A percentile compares a stretch with the other conserved stretches of the same genome.
Evolutionary conservation across 1,140 invertebrate species (phyloP).

Genomic region (Platyscapa corneri): DNA sequence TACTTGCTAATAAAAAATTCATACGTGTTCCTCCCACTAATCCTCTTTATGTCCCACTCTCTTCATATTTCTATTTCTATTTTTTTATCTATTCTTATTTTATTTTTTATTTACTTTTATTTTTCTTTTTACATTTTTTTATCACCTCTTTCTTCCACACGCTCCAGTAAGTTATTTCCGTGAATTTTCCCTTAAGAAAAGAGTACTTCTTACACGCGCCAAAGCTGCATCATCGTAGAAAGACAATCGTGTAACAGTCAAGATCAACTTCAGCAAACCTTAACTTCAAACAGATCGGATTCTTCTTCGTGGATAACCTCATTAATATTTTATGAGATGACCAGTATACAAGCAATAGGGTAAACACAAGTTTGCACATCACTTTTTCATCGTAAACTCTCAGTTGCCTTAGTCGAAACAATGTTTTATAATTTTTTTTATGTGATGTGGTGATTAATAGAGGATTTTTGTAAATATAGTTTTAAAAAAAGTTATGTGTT

Average conservation of each 20-base stretch:
- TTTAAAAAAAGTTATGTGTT: too few relatives aligned
- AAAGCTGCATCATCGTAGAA: background rate
- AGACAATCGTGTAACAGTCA: background rate
- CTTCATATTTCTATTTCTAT: background rate
- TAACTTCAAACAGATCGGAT: background rate
- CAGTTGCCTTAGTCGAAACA: background rate
- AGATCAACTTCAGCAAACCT: background rate
- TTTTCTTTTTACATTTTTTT: background rate
- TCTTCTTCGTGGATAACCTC: conserved; percentile 21
- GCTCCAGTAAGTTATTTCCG: background rate
- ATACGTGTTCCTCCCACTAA: too few relatives aligned
- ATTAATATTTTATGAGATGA: conserved; percentile 24
- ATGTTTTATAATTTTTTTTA: background rate
- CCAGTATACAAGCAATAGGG: conserved; percentile 7
- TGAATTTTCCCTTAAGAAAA: background rate
- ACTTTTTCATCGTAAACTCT: background rate
- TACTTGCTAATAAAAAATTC: background rate
- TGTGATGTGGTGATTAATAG: too few relatives aligned
- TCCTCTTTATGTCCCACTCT: background rate
- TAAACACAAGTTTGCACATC: background rate
- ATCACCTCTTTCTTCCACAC: background rate
- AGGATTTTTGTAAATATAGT: too few relatives aligned
- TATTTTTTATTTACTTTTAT: too few relatives aligned
- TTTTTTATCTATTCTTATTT: background rate
- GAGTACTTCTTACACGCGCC: background rate